Evolutionary conservation across 2,888 invertebrate species (phyloP).

Genomic region (Calameuta pallipes): DNA sequence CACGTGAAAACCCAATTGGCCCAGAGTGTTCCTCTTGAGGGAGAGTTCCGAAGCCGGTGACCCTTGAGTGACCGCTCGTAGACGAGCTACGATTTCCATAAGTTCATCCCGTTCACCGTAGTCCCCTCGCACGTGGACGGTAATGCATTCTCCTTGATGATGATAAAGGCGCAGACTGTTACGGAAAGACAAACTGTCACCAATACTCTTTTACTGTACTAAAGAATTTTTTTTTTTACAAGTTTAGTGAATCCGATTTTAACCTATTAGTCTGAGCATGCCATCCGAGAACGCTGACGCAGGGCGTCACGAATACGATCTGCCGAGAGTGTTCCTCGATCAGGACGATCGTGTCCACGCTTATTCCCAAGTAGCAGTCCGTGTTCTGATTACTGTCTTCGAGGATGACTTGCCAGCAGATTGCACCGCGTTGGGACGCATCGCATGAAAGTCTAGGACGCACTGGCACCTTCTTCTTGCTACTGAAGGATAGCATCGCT

Average conservation of each 20-base stretch:
- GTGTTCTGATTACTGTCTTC: constrained; percentile 77
- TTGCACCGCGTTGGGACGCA: constrained; percentile 79
- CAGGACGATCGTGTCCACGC: constrained; percentile 87
- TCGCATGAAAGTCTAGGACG: constrained; percentile 78
- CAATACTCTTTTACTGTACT: not conserved
- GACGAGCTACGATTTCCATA: constrained; percentile 82
- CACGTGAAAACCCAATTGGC: constrained; percentile 90
- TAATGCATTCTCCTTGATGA: constrained; percentile 93
- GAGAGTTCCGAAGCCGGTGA: constrained; percentile 83
- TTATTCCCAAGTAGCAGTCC: constrained; percentile 87
- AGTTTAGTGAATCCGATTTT: not conserved
- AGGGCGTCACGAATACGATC: constrained; percentile 88
- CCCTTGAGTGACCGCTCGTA: constrained; percentile 83
- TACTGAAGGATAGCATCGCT: constrained; percentile 82
- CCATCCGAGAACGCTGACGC: constrained; percentile 83
- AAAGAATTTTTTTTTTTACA: not conserved
- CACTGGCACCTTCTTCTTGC: constrained; percentile 81
- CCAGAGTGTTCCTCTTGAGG: constrained; percentile 82
- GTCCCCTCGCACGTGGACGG: constrained; percentile 79
- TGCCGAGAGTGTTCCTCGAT: constrained; percentile 86
- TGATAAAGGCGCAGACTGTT: constrained; percentile 84
- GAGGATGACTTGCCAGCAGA: constrained; percentile 84
- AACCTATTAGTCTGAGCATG: constrained; percentile 72
- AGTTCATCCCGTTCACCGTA: constrained; percentile 77
- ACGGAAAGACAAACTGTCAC: constrained; percentile 1